These are phyloP conservation scores for Copsychus sechellarum DNA, from an alignment of 2,113 vertebrate genomes.

Conservation along the genomic window DNA sequence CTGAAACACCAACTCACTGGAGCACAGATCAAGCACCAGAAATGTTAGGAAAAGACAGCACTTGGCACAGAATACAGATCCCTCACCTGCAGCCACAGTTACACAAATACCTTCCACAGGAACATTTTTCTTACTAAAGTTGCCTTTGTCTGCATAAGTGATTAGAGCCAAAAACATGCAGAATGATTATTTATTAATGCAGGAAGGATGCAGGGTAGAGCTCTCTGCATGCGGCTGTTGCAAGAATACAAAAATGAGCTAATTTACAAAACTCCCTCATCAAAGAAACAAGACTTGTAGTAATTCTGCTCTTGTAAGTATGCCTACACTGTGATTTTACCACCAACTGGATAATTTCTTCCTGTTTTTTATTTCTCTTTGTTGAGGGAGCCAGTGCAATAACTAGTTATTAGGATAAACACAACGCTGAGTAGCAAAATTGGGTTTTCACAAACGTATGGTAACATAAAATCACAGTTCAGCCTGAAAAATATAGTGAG, in stretches of 20 bases:
- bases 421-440: background rate
- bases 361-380: background rate
- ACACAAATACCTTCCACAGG: background rate
- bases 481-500: background rate
- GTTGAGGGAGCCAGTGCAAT: slow-evolving; percentile 26
- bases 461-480: background rate
- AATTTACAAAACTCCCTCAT: slow-evolving; percentile 41
- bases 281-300: slow-evolving; percentile 46
- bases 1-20: background rate
- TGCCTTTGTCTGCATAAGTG: slow-evolving; percentile 15
- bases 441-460: background rate
- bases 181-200: slow-evolving; percentile 69
- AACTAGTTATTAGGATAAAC: slow-evolving; percentile 7
- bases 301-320: slow-evolving; percentile 57
- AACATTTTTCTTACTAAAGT: slow-evolving; percentile 2
- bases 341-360: slow-evolving; percentile 27
- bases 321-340: slow-evolving; percentile 53
- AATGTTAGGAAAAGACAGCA: background rate
- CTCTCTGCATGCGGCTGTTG: background rate
- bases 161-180: slow-evolving; percentile 41
- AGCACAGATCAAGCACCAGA: background rate
- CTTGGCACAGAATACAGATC: background rate
- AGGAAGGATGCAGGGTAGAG: background rate
- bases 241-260: slow-evolving; percentile 20
- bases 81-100: background rate